Evolutionary conservation across 2,888 invertebrate genomes (phyloP), one percentile per base, ranked within the genome.

Genomic region (Pollenia angustigena): DNA sequence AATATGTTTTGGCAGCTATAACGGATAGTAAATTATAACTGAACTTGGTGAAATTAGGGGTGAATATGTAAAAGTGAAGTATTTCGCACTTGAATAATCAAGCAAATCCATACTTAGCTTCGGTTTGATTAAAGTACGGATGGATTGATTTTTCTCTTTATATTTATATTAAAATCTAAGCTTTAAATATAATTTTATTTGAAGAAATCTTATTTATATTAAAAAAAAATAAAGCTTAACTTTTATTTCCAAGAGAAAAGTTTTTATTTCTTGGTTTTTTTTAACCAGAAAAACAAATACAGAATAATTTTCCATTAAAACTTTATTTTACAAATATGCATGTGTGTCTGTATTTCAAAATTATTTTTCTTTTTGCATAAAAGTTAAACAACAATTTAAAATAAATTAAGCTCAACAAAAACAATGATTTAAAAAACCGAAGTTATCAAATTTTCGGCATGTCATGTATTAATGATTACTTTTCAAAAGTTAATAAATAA

Each of bases 251-350:
- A 14, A 14, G 32, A 32, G 12, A 14, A 32, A 58, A 58, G 14
- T 7, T 56, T 4, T 23, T 23, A 56, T 23, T 23, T 56, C 54
- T 54, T 54, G 18, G 3, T 54, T 23, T 4, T 23, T 4, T 32
- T 4, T 12, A 1, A 14, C 23, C 14, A 9, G 2, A 66, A 66
- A 66, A 14, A 23, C 12, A 12, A 23, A 48, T 14, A 8, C 14
- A 58, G 7, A 16, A 40, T 16, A 52, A 69, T 12, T 12, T 23
- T 52, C 48, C 52, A 69, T 69, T 69, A 69, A 69, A 69, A 69
- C 16, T 69, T 69, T 69, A 16, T 14, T 18, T 11, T 32, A 32
- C 32, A 32, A 32, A 32, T 32, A 32, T 32, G 32, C 6, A 32
- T 32, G 32, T 0, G 6, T 32, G 32, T 32, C 32, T 32, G 32